Evolutionary conservation across 2,113 vertebrate genomes (phyloP).

Genomic region (Cyprinus carpio): DNA sequence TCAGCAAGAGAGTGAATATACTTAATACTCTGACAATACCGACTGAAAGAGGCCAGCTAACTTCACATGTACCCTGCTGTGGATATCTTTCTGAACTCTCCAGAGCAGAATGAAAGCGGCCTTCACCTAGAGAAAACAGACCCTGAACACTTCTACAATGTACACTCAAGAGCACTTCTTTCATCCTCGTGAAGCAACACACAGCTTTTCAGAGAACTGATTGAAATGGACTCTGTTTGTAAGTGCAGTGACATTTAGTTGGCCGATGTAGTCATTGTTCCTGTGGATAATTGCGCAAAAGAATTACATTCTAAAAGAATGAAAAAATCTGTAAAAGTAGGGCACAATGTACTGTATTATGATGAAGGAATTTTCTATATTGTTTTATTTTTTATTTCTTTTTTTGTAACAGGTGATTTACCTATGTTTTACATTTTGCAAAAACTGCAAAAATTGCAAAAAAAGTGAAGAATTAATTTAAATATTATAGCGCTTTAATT

Average conservation of each 20-base stretch:
- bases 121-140: conserved; percentile 35
- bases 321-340: not conserved
- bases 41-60: conserved; percentile 22
- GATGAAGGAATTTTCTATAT: too few relatives aligned
- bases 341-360: not conserved
- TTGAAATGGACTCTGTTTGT: conserved; percentile 59
- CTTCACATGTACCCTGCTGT: not conserved
- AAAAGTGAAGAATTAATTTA: not conserved
- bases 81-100: conserved; percentile 7
- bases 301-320: not conserved
- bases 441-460: too few relatives aligned
- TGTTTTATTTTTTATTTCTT: too few relatives aligned
- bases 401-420: too few relatives aligned
- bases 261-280: conserved; percentile 41
- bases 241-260: conserved; percentile 72
- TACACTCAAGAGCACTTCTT: conserved; percentile 61
- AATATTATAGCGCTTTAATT: not conserved
- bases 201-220: conserved; percentile 54
- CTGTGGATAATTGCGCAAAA: conserved; percentile 55
- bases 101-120: not conserved
- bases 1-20: conserved; percentile 3
- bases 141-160: conserved; percentile 45
- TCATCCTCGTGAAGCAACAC: conserved; percentile 45
- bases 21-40: not conserved
- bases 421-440: too few relatives aligned